These are phyloP conservation scores for Sitobion miscanthi DNA, from an alignment of 1,140 invertebrate species.

Conservation along the genomic window DNA sequence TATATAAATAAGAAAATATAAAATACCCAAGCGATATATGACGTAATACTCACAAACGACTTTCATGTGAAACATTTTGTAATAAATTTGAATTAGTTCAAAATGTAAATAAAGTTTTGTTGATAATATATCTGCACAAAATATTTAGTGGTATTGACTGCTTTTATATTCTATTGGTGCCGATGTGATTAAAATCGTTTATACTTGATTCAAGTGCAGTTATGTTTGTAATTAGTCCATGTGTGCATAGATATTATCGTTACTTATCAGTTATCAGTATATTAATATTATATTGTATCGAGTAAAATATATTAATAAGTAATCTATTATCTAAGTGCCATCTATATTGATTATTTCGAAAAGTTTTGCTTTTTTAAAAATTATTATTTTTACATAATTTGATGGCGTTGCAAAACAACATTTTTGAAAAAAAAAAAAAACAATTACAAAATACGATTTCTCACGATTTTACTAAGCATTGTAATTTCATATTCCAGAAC, in stretches of 20 bases:
- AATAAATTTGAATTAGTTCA: conserved; percentile 8
- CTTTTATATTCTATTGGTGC: not conserved
- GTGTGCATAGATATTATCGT: not conserved
- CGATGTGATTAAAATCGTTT: not conserved
- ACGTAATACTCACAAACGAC: not conserved
- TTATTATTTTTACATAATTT: too few relatives aligned
- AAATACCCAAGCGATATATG: not conserved
- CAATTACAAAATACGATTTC: too few relatives aligned
- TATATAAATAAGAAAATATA: too few relatives aligned
- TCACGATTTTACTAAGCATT: too few relatives aligned
- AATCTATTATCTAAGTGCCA: not conserved
- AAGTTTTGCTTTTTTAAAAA: not conserved
- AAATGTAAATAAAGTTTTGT: not conserved
- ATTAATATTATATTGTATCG: not conserved
- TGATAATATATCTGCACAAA: not conserved
- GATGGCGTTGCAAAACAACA: too few relatives aligned
- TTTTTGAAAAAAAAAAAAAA: too few relatives aligned
- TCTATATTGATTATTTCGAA: not conserved
- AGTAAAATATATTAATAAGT: not conserved
- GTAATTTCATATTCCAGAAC: too few relatives aligned
- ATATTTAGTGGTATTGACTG: not conserved
- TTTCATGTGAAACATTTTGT: not conserved
- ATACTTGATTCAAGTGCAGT: not conserved
- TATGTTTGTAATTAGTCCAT: not conserved
- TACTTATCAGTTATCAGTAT: not conserved